phyloP scores from a whole-genome alignment of 2,113 vertebrate species.

The Silurus asotus region DNA sequence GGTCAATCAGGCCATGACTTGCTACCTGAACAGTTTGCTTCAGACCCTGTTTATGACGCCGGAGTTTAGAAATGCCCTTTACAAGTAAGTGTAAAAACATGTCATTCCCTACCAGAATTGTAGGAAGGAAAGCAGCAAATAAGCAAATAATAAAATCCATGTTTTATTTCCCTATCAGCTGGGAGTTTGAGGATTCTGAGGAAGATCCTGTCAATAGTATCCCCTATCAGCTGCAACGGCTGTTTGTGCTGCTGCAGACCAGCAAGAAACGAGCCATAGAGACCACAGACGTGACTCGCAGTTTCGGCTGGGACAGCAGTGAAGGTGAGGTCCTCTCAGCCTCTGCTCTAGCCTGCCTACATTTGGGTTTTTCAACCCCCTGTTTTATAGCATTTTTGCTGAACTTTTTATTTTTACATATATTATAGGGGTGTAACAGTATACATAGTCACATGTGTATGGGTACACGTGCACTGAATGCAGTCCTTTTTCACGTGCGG shows the following conservation, averaged over 20 bases:
- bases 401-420: background rate
- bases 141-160: background rate
- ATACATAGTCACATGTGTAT: too few species aligned
- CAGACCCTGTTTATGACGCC: constrained; percentile 99
- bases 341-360: background rate
- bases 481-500: too few species aligned
- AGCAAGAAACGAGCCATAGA: constrained; percentile 98
- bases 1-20: constrained; percentile 99
- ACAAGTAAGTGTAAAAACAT: constrained; percentile 82
- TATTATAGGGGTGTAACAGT: too few species aligned
- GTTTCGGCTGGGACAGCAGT: constrained; percentile 99
- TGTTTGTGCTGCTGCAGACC: constrained; percentile 96
- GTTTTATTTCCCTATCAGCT: constrained; percentile 71
- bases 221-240: constrained; percentile 93
- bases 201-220: constrained; percentile 96
- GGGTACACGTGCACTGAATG: too few species aligned
- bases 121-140: background rate
- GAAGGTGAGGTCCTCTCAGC: constrained; percentile 72
- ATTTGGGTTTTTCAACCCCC: background rate
- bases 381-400: background rate
- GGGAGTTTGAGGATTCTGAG: constrained; percentile 97
- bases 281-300: constrained; percentile 96
- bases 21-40: constrained; percentile 97
- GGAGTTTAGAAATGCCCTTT: constrained; percentile 97
- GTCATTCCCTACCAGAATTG: too few species aligned